Conservation (phyloP, 2,888 invertebrate species). For the Smittia sp. region DNA sequence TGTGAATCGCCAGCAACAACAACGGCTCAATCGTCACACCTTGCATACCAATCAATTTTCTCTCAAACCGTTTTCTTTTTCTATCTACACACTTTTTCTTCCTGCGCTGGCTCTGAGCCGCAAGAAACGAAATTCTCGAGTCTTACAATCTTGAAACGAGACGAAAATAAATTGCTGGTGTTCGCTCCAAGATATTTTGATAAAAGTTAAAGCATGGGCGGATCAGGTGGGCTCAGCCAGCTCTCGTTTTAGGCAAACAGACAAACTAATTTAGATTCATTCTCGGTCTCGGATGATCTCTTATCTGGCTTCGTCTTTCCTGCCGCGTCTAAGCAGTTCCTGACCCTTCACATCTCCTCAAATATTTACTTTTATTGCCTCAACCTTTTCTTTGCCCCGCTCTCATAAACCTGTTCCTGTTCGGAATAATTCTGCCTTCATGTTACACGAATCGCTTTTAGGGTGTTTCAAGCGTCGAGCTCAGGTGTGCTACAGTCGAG, state of each 20-base stretch:
- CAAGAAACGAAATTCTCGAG: not conserved
- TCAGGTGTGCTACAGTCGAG: slow-evolving; percentile 25
- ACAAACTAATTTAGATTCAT: not conserved
- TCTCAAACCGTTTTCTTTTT: slow-evolving; percentile 32
- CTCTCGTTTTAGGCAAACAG: not conserved
- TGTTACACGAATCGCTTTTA: not conserved
- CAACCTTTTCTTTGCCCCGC: not conserved
- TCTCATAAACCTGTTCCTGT: slow-evolving; percentile 30
- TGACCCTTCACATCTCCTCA: not conserved
- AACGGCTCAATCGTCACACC: slow-evolving; percentile 26
- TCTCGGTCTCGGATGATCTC: slow-evolving; percentile 2
- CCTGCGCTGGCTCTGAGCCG: not conserved
- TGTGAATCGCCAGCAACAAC: slow-evolving; percentile 27
- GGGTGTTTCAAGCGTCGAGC: not conserved
- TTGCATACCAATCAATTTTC: slow-evolving; percentile 40
- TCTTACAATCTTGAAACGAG: not conserved
- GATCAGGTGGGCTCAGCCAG: not conserved
- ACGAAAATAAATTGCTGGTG: not conserved
- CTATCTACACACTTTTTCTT: not conserved
- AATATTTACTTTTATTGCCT: not conserved
- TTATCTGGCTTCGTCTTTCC: slow-evolving; percentile 3
- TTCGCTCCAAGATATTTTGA: not conserved
- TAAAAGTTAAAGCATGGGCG: slow-evolving; percentile 9
- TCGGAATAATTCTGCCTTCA: not conserved
- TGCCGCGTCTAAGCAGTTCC: slow-evolving; percentile 5